A percentile compares a stretch with the other conserved stretches of the same genome.
Conservation (phyloP, 1,140 invertebrate genomes). For the Papilio machaon region DNA sequence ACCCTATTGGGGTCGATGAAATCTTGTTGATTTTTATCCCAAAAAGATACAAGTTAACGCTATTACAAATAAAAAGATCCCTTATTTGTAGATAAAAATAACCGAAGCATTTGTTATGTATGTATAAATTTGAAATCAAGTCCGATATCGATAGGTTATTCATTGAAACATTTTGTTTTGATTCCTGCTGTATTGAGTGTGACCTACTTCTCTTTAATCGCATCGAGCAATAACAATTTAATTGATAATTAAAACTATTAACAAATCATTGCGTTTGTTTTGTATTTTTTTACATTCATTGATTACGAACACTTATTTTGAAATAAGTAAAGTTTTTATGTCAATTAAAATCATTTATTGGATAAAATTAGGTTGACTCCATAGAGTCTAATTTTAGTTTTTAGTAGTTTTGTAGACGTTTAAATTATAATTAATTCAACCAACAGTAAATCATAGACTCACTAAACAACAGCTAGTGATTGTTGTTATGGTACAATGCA, state of each 20-base stretch:
- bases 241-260: constrained; percentile 38
- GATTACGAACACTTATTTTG: not conserved
- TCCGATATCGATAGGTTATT: constrained; percentile 29
- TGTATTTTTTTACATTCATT: not conserved
- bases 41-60: too few species aligned
- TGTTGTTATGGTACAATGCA: not conserved
- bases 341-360: not conserved
- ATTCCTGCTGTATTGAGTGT: constrained; percentile 42
- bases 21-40: too few species aligned
- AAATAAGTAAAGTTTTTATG: not conserved
- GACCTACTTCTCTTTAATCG: constrained; percentile 42
- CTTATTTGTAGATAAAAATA: not conserved
- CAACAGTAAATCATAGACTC: not conserved
- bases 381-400: not conserved
- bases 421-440: too few species aligned
- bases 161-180: constrained; percentile 45
- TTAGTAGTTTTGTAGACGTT: too few species aligned
- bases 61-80: too few species aligned
- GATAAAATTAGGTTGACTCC: not conserved
- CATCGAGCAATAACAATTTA: constrained; percentile 38
- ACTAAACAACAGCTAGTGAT: not conserved
- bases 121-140: constrained; percentile 22
- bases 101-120: not conserved
- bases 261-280: constrained; percentile 29
- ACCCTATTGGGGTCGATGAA: too few species aligned